Evolutionary conservation across 2,888 invertebrate species (phyloP).

Genomic region (Phymatocera aterrima): DNA sequence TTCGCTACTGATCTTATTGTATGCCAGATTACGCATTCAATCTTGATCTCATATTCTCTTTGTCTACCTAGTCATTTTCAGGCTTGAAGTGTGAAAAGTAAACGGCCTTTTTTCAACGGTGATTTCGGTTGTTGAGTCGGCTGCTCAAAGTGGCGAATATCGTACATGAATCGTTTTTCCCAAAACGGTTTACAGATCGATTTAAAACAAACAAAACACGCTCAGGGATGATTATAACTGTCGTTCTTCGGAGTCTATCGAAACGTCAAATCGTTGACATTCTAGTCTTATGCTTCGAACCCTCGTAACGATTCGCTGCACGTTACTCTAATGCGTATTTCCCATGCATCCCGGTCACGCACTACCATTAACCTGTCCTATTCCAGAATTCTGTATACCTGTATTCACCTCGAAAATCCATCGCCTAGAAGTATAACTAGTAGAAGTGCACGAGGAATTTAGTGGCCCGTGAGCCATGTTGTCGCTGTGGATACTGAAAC

Average conservation of each 20-base stretch:
- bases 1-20: neutral
- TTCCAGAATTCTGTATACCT: neutral
- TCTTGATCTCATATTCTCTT: constrained; percentile 2
- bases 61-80: neutral
- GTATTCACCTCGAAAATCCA: neutral
- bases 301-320: neutral
- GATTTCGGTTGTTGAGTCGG: neutral
- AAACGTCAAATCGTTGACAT: constrained; percentile 3
- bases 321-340: neutral
- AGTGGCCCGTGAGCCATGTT: neutral
- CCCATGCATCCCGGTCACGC: neutral
- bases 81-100: neutral
- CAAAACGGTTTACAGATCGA: neutral
- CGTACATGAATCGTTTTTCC: neutral
- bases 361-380: neutral
- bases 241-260: neutral
- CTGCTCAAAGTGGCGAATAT: neutral
- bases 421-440: neutral
- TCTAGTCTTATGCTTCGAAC: neutral
- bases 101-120: neutral
- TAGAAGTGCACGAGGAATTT: neutral
- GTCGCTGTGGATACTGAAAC: neutral
- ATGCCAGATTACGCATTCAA: neutral
- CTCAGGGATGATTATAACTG: neutral
- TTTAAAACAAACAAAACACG: neutral